phyloP scores from a whole-genome alignment of 2,888 invertebrate genomes.

The Pollenia amentaria region DNA sequence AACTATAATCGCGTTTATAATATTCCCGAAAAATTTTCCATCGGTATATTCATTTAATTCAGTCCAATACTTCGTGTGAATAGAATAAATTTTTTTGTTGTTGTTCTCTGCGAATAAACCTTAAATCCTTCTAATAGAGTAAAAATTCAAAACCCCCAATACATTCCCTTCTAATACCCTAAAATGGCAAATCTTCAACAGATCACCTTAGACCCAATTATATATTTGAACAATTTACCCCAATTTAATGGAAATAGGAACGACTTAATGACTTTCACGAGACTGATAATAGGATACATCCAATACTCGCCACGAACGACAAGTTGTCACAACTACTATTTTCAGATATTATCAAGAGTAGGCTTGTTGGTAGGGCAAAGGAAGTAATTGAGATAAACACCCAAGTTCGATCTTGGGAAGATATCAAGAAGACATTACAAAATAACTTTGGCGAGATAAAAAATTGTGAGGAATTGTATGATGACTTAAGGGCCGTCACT shows the following conservation, averaged over 20 bases:
- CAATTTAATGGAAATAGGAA: slow-evolving; percentile 9
- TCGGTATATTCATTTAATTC: too few species aligned
- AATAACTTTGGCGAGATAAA: slow-evolving; percentile 37
- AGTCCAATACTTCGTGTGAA: too few species aligned
- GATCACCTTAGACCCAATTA: slow-evolving; percentile 13
- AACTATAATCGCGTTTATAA: too few species aligned
- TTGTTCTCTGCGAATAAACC: too few species aligned
- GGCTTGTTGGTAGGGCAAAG: background rate
- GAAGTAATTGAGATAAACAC: background rate
- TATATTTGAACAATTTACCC: background rate
- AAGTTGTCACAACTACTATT: background rate
- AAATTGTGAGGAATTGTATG: slow-evolving; percentile 17
- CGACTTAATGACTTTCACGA: background rate
- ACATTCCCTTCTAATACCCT: too few species aligned
- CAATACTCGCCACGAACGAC: background rate
- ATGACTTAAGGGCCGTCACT: slow-evolving; percentile 13
- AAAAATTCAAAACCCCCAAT: too few species aligned
- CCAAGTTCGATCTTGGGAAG: background rate
- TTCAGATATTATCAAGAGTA: background rate
- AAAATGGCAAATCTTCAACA: slow-evolving; percentile 10
- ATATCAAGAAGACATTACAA: background rate
- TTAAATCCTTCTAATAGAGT: too few species aligned
- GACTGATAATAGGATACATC: slow-evolving; percentile 21
- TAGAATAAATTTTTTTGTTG: too few species aligned
- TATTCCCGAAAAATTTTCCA: too few species aligned